Percentiles rank a stretch among this genome's conserved stretches.
These are phyloP conservation scores for Mustela nigripes DNA, from an alignment of 2,113 vertebrate genomes.

Conservation along the genomic window DNA sequence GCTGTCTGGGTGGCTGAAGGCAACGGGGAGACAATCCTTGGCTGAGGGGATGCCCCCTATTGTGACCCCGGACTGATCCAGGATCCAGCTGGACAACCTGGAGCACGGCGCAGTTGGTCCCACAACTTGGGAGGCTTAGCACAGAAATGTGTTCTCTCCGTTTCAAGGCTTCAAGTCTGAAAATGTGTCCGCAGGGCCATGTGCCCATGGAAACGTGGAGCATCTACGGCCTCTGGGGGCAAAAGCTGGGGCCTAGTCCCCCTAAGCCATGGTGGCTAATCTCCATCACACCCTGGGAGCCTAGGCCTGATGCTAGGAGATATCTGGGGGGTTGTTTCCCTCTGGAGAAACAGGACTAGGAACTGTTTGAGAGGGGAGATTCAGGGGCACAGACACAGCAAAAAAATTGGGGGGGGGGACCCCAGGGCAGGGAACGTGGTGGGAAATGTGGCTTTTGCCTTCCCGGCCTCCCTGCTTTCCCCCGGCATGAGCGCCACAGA, in stretches of 20 bases:
- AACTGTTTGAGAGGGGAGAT: neutral
- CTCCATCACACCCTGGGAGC: neutral
- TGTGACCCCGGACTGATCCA: neutral
- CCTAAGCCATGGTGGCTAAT: neutral
- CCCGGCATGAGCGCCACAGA: accelerated
- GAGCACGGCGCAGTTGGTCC: accelerated
- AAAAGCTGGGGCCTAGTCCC: neutral
- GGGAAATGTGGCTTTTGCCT: neutral
- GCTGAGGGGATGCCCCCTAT: neutral
- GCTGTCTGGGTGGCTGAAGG: neutral
- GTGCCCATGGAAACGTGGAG: accelerated
- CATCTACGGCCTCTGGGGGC: neutral
- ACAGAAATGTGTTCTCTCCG: accelerated
- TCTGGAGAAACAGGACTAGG: neutral
- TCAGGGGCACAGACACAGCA: accelerated
- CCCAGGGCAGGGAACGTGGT: accelerated
- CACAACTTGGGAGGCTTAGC: accelerated
- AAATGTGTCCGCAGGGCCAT: neutral
- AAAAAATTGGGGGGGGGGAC: neutral
- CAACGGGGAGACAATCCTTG: too few species aligned
- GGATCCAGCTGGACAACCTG: neutral
- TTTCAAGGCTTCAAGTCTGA: neutral
- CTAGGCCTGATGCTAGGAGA: neutral
- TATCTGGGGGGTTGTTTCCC: neutral
- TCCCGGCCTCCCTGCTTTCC: neutral